Percentiles rank a stretch among this genome's conserved stretches.
Evolutionary conservation across 2,113 vertebrate genomes (phyloP).

Genomic region (Toxostoma redivivum): DNA sequence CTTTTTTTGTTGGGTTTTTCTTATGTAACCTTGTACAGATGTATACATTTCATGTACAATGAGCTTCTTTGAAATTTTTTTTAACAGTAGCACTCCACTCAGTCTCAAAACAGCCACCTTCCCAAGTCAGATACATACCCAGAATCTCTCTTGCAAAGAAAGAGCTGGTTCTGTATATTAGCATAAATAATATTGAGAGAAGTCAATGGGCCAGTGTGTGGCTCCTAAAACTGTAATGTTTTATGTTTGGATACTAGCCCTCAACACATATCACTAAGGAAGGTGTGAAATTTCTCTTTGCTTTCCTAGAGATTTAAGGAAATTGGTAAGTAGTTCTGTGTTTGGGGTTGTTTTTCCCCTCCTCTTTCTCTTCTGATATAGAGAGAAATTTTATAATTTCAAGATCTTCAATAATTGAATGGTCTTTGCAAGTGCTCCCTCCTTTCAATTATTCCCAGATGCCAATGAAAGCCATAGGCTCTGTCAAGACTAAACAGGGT

Average conservation of each 20-base stretch:
- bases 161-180: not conserved
- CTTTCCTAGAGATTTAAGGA: not conserved
- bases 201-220: not conserved
- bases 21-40: not conserved
- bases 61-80: not conserved
- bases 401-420: not conserved
- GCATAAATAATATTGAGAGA: not conserved
- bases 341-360: not conserved
- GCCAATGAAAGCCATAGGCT: not conserved
- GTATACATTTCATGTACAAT: not conserved
- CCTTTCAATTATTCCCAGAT: not conserved
- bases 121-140: not conserved
- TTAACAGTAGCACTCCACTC: not conserved
- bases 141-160: not conserved
- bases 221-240: not conserved
- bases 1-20: not conserved
- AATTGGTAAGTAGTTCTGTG: not conserved
- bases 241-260: not conserved
- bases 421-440: not conserved
- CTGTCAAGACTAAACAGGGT: not conserved
- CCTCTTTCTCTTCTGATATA: not conserved
- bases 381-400: not conserved
- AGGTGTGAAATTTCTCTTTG: not conserved
- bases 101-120: not conserved
- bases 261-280: not conserved